Percentiles rank a stretch among this genome's conserved stretches.
phyloP scores from a whole-genome alignment of 2,888 invertebrate genomes.

The Parthenolecanium corni region DNA sequence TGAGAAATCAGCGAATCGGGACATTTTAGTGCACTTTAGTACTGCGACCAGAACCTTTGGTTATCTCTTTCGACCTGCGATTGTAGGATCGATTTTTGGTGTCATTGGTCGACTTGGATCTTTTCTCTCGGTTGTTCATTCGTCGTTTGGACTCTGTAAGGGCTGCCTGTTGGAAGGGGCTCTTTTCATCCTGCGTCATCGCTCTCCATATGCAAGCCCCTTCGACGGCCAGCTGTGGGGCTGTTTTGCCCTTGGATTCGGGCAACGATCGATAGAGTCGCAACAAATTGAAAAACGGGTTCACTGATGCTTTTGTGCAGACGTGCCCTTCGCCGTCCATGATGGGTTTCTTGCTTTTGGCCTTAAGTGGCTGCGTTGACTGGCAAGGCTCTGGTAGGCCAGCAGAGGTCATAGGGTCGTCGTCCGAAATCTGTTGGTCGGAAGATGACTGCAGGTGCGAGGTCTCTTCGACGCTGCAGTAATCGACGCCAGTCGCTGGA shows the following conservation, averaged over 20 bases:
- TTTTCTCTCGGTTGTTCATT: not conserved
- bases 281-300: conserved; percentile 21
- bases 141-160: conserved; percentile 8
- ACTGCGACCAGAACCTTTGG: too few relatives aligned
- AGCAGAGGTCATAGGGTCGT: too few relatives aligned
- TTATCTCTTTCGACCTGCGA: too few relatives aligned
- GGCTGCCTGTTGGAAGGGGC: conserved; percentile 6
- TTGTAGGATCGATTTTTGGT: not conserved
- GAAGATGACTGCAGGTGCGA: too few relatives aligned
- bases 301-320: conserved; percentile 14
- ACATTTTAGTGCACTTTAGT: too few relatives aligned
- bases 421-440: too few relatives aligned
- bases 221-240: conserved; percentile 5
- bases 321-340: not conserved
- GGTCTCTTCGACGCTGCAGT: too few relatives aligned
- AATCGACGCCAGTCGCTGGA: too few relatives aligned
- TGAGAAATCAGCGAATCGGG: too few relatives aligned
- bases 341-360: not conserved
- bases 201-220: conserved; percentile 19
- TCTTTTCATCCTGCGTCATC: conserved; percentile 12
- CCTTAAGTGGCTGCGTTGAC: too few relatives aligned
- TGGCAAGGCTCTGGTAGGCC: too few relatives aligned
- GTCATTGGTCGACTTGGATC: not conserved
- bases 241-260: conserved; percentile 8
- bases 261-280: conserved; percentile 7